phyloP scores from a whole-genome alignment of 2,113 vertebrate species.

The Bubo blakistoni region DNA sequence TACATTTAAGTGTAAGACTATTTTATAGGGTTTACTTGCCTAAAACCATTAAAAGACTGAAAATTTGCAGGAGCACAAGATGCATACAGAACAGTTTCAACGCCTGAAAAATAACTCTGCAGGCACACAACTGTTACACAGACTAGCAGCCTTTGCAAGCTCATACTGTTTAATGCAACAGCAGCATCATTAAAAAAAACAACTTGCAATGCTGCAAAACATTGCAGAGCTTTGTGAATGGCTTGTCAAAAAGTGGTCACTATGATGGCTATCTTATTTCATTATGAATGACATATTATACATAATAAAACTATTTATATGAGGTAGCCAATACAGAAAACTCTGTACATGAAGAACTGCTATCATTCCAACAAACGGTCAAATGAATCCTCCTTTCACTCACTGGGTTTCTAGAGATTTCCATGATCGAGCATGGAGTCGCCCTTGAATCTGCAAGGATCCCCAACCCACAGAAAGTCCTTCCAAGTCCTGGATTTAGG shows the following conservation, averaged over 20 bases:
- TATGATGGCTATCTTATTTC: not conserved
- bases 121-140: not conserved
- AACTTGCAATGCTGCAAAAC: not conserved
- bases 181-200: not conserved
- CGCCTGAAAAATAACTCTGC: not conserved
- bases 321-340: not conserved
- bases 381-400: not conserved
- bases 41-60: not conserved
- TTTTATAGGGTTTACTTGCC: not conserved
- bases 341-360: not conserved
- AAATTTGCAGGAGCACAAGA: not conserved
- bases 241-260: not conserved
- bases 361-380: not conserved
- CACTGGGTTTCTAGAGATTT: not conserved
- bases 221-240: not conserved
- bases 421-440: not conserved
- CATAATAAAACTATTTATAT: not conserved
- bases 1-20: not conserved
- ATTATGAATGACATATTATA: not conserved
- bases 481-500: not conserved
- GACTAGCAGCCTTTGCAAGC: not conserved
- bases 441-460: not conserved
- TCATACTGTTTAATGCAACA: not conserved
- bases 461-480: not conserved
- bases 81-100: not conserved